Percentiles rank a stretch among this genome's conserved stretches.
phyloP scores from a whole-genome alignment of 1,140 invertebrate species.

The Cotesia glomerata region DNA sequence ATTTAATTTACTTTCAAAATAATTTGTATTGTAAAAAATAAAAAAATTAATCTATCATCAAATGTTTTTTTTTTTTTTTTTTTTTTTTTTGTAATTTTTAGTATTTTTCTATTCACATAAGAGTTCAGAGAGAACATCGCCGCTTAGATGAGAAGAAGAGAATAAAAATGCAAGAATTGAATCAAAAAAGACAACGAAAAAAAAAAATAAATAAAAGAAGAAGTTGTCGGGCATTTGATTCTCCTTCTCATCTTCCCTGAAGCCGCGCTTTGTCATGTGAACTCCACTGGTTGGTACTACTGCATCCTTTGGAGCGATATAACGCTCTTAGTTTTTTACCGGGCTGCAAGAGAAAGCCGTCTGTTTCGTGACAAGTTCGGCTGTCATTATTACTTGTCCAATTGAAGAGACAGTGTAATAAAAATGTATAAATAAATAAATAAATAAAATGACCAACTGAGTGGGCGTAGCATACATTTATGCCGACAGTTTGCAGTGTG shows the following conservation, averaged over 20 bases:
- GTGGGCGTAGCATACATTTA: slow-evolving; percentile 28
- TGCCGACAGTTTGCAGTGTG: slow-evolving; percentile 29
- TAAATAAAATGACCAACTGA: slow-evolving; percentile 17
- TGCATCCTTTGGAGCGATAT: no score
- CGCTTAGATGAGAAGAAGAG: no score
- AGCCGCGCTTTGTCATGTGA: slow-evolving; percentile 18
- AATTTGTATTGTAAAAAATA: no score
- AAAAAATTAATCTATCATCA: no score
- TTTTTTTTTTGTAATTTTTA: no score
- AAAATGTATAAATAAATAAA: slow-evolving; percentile 24
- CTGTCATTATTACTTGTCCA: not conserved
- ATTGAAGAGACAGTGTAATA: not conserved
- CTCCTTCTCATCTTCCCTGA: slow-evolving; percentile 35
- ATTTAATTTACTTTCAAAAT: no score
- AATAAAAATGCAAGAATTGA: no score
- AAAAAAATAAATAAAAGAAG: slow-evolving; percentile 25
- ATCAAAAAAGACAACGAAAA: no score
- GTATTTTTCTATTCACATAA: no score
- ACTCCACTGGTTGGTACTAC: not conserved
- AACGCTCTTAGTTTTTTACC: not conserved
- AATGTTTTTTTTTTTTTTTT: no score
- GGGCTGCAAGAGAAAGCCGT: not conserved
- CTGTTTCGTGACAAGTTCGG: slow-evolving; percentile 3
- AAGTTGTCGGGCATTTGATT: slow-evolving; percentile 32
- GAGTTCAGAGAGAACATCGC: no score